Base-by-base conservation (phyloP, 2,888 invertebrate genomes). In the Limnephilus lunatus region DNA sequence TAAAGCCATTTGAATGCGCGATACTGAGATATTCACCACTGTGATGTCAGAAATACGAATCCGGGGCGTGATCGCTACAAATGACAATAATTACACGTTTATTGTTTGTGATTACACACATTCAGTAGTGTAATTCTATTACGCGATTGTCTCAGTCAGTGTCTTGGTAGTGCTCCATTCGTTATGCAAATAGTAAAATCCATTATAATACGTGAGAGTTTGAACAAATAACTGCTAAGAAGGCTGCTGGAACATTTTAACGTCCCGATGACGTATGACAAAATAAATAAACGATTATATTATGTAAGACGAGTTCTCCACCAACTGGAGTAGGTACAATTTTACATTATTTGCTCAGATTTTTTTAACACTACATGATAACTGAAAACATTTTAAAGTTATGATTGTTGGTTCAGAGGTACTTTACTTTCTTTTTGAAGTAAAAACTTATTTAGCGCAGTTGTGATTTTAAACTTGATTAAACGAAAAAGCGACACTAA, bases 151-250 rank as follows among this genome's bases (percentile, higher is more conserved):
- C 83, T 83, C 81, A 32, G 90, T 53, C 82, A 39, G 14, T 81
- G 39, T 82, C 86, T 35, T 91, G 87, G 88, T 81, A 19, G 86
- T 44, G 85, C 80, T 91, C n/a, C 88, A 9, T 80, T 35, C n/a
- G 82, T 48, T 91, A 91, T 91, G 91, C 88, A 91, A 87, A 91
- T 91, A 91, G 32, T 32, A 32, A 32, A 48, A 87, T 87, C 85
- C n/a, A 68, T 68, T 68, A 68, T 68, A 48, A 86, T 25, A 86
- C 86, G 44, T 30, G 35, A 30, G 44, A 44, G 48, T 39, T 44
- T n/a, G 86, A 44, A 86, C 44, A 86, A n/a, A 39, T 3, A 44
- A 44, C 44, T 31, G 31, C 35, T 15, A 35, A 15, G 11, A 83
- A 83, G 86, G 86, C 44, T 86, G 44, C 39, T 86, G n/a, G 15